phyloP scores from a whole-genome alignment of 2,797 vertebrate species.

The Gephyroberyx darwinii region DNA sequence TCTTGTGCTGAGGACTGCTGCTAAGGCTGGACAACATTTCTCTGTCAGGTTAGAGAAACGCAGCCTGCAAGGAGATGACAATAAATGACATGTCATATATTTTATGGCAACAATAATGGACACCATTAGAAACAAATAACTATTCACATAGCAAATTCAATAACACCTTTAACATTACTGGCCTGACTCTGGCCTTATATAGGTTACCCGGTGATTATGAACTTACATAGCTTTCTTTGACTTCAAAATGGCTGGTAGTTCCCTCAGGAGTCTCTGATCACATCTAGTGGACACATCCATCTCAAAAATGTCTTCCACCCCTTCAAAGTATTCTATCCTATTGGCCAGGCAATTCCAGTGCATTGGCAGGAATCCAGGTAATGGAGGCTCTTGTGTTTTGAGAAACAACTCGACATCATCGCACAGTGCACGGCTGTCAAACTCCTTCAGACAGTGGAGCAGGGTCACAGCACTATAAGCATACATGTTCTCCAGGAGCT shows the following conservation, averaged over 20 bases:
- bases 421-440: slow-evolving; percentile 19
- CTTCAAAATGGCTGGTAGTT: slow-evolving; percentile 46
- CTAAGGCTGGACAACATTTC: slow-evolving; percentile 51
- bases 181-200: no score
- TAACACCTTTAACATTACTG: no score
- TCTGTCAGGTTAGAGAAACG: slow-evolving; percentile 66
- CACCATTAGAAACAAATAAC: no score
- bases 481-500: slow-evolving; percentile 24
- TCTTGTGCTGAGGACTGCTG: slow-evolving; percentile 32
- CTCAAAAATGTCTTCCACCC: slow-evolving; percentile 28
- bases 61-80: slow-evolving; percentile 41
- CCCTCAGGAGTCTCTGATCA: slow-evolving; percentile 42
- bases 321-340: slow-evolving; percentile 26
- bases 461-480: slow-evolving; percentile 6
- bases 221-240: slow-evolving; percentile 61
- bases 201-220: neutral
- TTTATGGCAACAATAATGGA: no score
- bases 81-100: neutral
- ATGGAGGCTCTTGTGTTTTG: neutral
- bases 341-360: slow-evolving; percentile 24
- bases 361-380: neutral
- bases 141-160: no score
- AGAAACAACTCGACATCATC: slow-evolving; percentile 41
- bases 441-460: slow-evolving; percentile 56
- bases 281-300: slow-evolving; percentile 28